Base-by-base conservation (phyloP, 1,140 invertebrate genomes). In the Drosophila suzukii region DNA sequence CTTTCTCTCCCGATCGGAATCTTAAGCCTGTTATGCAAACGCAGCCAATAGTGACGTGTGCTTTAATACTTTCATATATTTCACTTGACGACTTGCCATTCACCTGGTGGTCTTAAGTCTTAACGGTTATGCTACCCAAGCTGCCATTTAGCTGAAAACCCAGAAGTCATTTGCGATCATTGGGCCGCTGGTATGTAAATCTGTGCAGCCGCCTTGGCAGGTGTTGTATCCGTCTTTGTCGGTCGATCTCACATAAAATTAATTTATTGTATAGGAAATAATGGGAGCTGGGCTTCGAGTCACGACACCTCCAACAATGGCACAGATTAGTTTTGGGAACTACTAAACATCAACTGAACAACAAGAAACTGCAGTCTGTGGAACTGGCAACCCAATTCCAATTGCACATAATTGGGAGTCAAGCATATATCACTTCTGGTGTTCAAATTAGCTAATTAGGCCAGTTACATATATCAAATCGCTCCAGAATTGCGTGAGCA, bases 41-140 rank as follows among this genome's bases (percentile, higher is more conserved):
- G 60, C 47, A 57, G 58, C 73, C 60, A 72, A 76, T 71, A 56
- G 59, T 32, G 41, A 34, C 27, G 36, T 57, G 39, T 68, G 56
- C 60, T 32, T 68, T 62, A 59, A 53, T 55, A 70, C 41, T 47
- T 57, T 49, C 62, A 58, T 63, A 81, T 60, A 54, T 36, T 44
- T 72, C n/a, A n/a, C 30, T 60, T 72, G 75, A 73, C 84, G 79
- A 76, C 62, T 88, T 67, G 70, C 83, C 83, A 75, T 86, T 86
- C 83, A 86, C 83, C 81, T 59, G 24, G 54, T 62, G 60, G 60
- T 59, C 74, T 76, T 67, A 67, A 56, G 60, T 32, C 74, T 73
- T 67, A 63, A 56, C 43, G 65, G 57, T 57, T 79, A 72, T 17
- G n/a, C 30, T 32, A 3, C 32, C 57, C 43, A 38, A 55, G 43